phyloP scores from a whole-genome alignment of 2,113 vertebrate species.

The Cacatua alba region DNA sequence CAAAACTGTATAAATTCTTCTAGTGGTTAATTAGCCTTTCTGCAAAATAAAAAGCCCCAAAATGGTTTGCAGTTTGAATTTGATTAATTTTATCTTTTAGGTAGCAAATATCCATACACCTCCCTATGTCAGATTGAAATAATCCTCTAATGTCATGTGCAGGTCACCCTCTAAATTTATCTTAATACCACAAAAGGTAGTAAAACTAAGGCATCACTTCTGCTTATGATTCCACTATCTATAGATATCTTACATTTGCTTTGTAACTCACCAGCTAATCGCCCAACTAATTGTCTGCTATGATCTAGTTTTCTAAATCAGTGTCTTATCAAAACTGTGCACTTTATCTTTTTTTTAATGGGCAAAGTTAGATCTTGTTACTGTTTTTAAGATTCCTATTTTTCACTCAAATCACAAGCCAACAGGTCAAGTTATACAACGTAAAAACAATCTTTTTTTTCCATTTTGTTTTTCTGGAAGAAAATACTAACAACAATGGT shows the following conservation, averaged over 20 bases:
- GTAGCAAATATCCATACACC: background rate
- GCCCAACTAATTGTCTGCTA: background rate
- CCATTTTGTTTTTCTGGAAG: background rate
- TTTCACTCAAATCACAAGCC: background rate
- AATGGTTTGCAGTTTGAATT: background rate
- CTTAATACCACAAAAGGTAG: background rate
- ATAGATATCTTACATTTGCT: background rate
- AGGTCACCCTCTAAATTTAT: background rate
- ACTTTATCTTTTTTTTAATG: background rate
- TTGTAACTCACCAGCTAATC: background rate
- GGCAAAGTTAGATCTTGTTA: background rate
- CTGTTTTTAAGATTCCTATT: background rate
- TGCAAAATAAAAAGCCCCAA: background rate
- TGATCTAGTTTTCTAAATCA: background rate
- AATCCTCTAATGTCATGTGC: background rate
- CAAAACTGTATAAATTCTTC: background rate
- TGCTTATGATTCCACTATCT: background rate
- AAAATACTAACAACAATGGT: background rate
- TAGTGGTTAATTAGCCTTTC: background rate
- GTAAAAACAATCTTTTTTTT: background rate
- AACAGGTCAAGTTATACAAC: background rate
- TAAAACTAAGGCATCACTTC: background rate
- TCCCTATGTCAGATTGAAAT: background rate
- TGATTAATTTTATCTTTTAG: background rate
- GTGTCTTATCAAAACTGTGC: background rate